Conservation (phyloP, 1,140 invertebrate species). For the Eupristina koningsbergeri region DNA sequence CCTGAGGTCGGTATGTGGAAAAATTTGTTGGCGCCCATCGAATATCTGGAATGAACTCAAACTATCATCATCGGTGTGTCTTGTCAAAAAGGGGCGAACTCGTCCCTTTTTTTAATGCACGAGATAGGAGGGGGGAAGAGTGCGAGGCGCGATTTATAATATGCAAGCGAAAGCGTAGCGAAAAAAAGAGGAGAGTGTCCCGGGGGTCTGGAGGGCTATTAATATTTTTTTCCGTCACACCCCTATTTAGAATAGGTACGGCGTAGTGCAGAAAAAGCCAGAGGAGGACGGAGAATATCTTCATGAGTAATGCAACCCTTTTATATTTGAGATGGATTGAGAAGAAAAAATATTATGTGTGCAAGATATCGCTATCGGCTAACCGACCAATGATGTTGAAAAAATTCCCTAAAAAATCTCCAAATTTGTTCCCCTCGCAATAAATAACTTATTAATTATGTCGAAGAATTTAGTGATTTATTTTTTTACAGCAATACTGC, state of each 20-base stretch:
- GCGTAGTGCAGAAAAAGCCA: conserved; percentile 21
- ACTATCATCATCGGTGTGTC: conserved; percentile 70
- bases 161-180: conserved; percentile 24
- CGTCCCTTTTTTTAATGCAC: conserved; percentile 27
- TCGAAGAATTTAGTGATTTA: not conserved
- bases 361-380: conserved; percentile 1
- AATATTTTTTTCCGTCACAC: conserved; percentile 67
- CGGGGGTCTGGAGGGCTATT: conserved; percentile 69
- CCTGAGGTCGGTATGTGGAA: conserved; percentile 6
- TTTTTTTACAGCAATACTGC: not conserved
- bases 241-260: conserved; percentile 70
- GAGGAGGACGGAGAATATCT: conserved; percentile 24
- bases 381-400: conserved; percentile 26
- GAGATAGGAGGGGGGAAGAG: conserved; percentile 41
- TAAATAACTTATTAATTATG: conserved; percentile 44
- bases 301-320: conserved; percentile 26
- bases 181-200: conserved; percentile 56
- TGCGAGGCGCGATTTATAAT: conserved; percentile 32
- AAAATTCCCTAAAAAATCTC: not conserved
- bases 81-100: conserved; percentile 61
- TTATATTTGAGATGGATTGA: not conserved
- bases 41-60: not conserved
- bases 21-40: conserved; percentile 57
- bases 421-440: not conserved
- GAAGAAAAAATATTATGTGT: conserved; percentile 11